A percentile compares a stretch with the other conserved stretches of the same genome.
phyloP scores from a whole-genome alignment of 2,888 invertebrate genomes.

The Megaustenia siamemsis region DNA sequence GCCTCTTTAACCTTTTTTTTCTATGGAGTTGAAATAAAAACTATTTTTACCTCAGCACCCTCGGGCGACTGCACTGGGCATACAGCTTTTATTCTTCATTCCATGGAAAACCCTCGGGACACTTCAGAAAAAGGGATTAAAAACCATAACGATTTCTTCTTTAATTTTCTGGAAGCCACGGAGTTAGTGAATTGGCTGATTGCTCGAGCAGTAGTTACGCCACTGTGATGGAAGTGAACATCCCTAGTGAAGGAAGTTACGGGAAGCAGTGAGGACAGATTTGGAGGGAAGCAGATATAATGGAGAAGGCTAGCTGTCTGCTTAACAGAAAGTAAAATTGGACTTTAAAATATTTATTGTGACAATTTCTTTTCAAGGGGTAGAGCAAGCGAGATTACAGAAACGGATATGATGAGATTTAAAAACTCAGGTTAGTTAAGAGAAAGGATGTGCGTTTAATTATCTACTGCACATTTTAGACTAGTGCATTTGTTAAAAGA shows the following conservation, averaged over 20 bases:
- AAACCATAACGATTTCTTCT: too few relatives aligned
- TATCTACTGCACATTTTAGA: not conserved
- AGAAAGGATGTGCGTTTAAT: not conserved
- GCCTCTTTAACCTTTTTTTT: too few relatives aligned
- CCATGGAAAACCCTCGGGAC: too few relatives aligned
- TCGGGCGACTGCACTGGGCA: too few relatives aligned
- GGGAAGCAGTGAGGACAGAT: not conserved
- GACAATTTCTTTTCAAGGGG: conserved; percentile 3
- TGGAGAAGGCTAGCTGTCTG: not conserved
- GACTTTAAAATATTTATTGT: not conserved
- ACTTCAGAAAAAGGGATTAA: too few relatives aligned
- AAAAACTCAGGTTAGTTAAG: not conserved
- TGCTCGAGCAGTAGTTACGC: too few relatives aligned
- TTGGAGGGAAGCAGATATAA: not conserved
- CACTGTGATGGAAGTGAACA: too few relatives aligned
- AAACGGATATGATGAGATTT: not conserved
- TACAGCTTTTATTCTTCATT: too few relatives aligned
- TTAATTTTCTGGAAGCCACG: too few relatives aligned
- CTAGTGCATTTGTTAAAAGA: not conserved
- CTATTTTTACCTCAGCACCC: too few relatives aligned
- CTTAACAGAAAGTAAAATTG: not conserved
- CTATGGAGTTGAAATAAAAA: too few relatives aligned
- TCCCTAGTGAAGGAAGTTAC: not conserved
- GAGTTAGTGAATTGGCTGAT: too few relatives aligned
- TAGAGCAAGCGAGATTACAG: not conserved